Evolutionary conservation across 2,888 invertebrate species (phyloP), one percentile per base, ranked within the genome.

Genomic region (Polymixis flavicincta): DNA sequence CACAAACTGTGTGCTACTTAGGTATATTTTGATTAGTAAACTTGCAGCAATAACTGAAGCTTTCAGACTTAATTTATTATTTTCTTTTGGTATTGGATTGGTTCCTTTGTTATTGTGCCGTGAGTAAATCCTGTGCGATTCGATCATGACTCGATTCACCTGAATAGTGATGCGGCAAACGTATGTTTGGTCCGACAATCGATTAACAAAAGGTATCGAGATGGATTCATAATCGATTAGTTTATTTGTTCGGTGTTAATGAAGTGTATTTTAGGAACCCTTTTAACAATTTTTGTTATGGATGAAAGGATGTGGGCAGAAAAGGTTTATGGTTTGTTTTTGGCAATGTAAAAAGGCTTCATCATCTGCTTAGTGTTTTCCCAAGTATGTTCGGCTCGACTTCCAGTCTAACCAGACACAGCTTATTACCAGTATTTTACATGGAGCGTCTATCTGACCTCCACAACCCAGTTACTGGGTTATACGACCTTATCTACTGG

Each of bases 11-110:
- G 57, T 61, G 61, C 74, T 28, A 74, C 85, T 50, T 22, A 45
- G 42, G 42, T 45, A 59, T 8, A 50, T 69, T 82, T 64, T 82
- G 71, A 84, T 78, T 69, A 73, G 63, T 82, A 72, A 76, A 76
- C 80, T 84, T 83, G 77, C 77, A 80, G 32, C 66, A 74, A 72
- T 72, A 78, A 71, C 74, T 78, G 82, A 84, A 70, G 74, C 82
- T 82, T 84, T 84, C 74, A 82, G 69, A 25, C n/a, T 9, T 66
- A 22, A 63, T 77, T 83, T 76, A 48, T 82, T 82, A 68, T 80
- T 80, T 82, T 73, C 42, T 84, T 85, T 77, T 74, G 60, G 71
- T 19, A 71, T 76, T 69, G 74, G 50, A 78, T 82, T 59, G 72
- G 48, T 82, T 81, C 54, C 70, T 73, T 84, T 83, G 81, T 84